phyloP scores from a whole-genome alignment of 2,113 vertebrate genomes.

The Synodontis membranacea region DNA sequence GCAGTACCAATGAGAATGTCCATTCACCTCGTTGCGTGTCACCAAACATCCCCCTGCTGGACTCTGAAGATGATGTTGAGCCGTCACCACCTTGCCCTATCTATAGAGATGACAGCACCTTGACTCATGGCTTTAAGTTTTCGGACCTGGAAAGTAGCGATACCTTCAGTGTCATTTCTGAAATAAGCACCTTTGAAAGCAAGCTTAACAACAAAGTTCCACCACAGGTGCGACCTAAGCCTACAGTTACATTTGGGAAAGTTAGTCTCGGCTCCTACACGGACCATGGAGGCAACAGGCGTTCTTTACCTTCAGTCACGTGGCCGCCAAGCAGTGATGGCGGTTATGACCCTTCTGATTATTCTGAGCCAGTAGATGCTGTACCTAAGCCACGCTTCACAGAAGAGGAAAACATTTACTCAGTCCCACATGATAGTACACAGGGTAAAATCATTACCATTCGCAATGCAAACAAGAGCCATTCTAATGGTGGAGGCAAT shows the following conservation, averaged over 20 bases:
- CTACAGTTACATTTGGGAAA: constrained; percentile 80
- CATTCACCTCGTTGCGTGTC: constrained; percentile 86
- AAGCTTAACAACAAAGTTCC: constrained; percentile 90
- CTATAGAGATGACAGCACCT: constrained; percentile 76
- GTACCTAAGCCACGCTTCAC: constrained; percentile 84
- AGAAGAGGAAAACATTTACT: constrained; percentile 96
- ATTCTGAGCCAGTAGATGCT: constrained; percentile 92
- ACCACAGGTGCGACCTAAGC: constrained; percentile 89
- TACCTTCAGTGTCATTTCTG: constrained; percentile 78
- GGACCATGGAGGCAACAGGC: constrained; percentile 79
- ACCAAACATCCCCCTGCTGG: constrained; percentile 82
- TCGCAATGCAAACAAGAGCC: constrained; percentile 89
- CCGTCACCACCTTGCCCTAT: constrained; percentile 74
- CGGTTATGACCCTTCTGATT: constrained; percentile 93
- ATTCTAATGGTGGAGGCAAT: constrained; percentile 86
- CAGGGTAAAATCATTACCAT: constrained; percentile 98
- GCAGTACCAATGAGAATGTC: constrained; percentile 82
- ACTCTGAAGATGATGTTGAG: constrained; percentile 90
- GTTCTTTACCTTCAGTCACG: constrained; percentile 78
- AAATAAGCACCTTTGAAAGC: constrained; percentile 82
- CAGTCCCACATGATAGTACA: constrained; percentile 94
- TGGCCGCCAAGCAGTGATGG: constrained; percentile 81
- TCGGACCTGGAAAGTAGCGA: constrained; percentile 86
- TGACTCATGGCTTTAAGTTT: constrained; percentile 80
- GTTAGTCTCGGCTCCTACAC: constrained; percentile 77